Base-by-base conservation (phyloP, 1,140 invertebrate genomes). In the Neodiprion virginianus region DNA sequence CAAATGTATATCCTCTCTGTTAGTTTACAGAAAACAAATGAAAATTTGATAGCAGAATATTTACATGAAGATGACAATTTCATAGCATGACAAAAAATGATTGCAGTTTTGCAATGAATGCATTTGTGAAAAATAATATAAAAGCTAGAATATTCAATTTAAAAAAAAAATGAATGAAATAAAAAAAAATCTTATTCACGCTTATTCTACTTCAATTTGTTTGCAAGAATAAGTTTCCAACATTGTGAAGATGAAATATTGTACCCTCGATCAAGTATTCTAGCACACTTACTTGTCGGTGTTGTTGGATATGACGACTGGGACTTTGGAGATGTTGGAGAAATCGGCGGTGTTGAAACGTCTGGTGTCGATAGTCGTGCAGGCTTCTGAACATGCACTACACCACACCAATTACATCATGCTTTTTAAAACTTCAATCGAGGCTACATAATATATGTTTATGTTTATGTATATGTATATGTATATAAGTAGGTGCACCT, bases 331-430 rank as follows among this genome's bases (percentile, higher is more conserved):
- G 80, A 77, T 69, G 80, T 77, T 74, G 83, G 78, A 69, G 78
- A 80, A 76, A 81, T 75, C 47, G 82, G 67, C 71, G 74, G 72
- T 69, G 74, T 74, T 73, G 69, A 75, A 74, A 80, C 80, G 76
- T 79, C 79, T 75, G 79, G 75, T 21, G 77, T 71, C 73, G 84
- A 77, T 72, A 84, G 73, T 79, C 79, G 82, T 75, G 79, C 79
- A 74, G 76, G 80, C 80, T 82, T 84, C 79, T 80, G 81, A 82
- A 72, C 84, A 86, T 87, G 85, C 84, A 86, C 86, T 87, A 86
- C 73, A 78, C 82, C 82, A 85, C 74, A 84, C 82, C 79, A 81
- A 83, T 83, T 77, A 83, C 78, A 81, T 77, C 79, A 80, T 80
- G 78, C 79, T 67, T 69, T 79, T 73, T 40, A 40, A 40, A 40